Evolutionary conservation across 2,113 vertebrate genomes (phyloP).

Genomic region (Nycticorax nycticorax): DNA sequence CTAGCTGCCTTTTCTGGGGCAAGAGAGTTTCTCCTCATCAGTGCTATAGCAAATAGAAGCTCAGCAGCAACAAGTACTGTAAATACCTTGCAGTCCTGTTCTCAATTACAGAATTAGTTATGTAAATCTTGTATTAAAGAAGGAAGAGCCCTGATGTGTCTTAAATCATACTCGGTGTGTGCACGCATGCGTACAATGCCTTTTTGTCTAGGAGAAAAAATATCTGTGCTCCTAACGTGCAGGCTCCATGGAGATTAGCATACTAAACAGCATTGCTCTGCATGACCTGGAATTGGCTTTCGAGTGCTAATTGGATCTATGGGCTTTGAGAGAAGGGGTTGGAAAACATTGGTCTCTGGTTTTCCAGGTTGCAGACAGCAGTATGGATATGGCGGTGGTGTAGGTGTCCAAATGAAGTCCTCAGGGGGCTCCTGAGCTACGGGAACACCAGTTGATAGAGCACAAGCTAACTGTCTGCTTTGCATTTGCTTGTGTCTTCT

Average conservation of each 20-base stretch:
- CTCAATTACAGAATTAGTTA: conserved; percentile 53
- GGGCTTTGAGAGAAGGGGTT: neutral
- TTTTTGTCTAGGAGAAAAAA: conserved; percentile 15
- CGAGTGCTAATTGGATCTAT: conserved; percentile 34
- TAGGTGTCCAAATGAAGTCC: neutral
- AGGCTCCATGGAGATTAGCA: conserved; percentile 28
- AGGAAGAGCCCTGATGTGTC: conserved; percentile 17
- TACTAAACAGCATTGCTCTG: conserved; percentile 25
- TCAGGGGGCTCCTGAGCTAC: rapidly evolving
- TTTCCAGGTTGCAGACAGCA: neutral
- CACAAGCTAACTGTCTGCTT: neutral
- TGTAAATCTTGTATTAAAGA: conserved; percentile 43
- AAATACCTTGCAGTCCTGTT: conserved; percentile 35
- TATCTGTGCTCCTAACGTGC: neutral
- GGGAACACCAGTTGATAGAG: neutral
- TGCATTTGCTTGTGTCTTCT: neutral
- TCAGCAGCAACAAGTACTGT: conserved; percentile 9
- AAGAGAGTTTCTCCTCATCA: neutral
- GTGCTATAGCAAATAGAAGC: neutral
- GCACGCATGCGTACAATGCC: neutral
- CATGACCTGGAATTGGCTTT: conserved; percentile 41
- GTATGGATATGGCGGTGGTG: neutral
- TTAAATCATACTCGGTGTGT: neutral
- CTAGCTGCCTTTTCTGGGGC: neutral
- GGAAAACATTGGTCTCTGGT: neutral